Evolutionary conservation across 2,797 vertebrate genomes (phyloP).

Genomic region (Enteromius anoplus): DNA sequence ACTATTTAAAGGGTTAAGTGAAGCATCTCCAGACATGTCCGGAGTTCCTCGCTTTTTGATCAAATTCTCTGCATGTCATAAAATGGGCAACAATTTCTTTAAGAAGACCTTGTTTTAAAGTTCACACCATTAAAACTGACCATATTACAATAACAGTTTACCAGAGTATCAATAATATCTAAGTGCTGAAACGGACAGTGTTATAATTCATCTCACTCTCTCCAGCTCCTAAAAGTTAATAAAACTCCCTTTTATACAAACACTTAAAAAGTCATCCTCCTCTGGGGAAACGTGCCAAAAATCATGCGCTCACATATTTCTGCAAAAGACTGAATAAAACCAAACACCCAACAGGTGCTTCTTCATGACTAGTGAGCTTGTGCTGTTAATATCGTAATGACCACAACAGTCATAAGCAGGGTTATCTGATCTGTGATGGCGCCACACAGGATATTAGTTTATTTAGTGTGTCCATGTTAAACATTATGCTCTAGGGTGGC

Average conservation of each 20-base stretch:
- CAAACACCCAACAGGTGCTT: conserved; percentile 11
- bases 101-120: not conserved
- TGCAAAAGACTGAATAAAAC: not conserved
- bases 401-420: conserved; percentile 54
- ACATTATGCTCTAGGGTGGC: conserved; percentile 43
- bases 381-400: conserved; percentile 52
- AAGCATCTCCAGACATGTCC: not conserved
- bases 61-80: not conserved
- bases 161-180: not conserved
- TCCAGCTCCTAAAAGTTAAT: not conserved
- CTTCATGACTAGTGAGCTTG: not conserved
- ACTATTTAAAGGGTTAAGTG: not conserved
- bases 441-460: conserved; percentile 58
- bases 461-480: conserved; percentile 55
- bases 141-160: not conserved
- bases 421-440: conserved; percentile 65
- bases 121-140: not conserved
- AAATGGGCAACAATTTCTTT: not conserved
- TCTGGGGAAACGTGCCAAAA: not conserved
- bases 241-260: not conserved
- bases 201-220: not conserved
- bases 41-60: not conserved
- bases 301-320: not conserved
- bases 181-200: not conserved
- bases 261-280: not conserved